Evolutionary conservation across 1,140 invertebrate species (phyloP).

Genomic region (Drosophila nigrodunni): DNA sequence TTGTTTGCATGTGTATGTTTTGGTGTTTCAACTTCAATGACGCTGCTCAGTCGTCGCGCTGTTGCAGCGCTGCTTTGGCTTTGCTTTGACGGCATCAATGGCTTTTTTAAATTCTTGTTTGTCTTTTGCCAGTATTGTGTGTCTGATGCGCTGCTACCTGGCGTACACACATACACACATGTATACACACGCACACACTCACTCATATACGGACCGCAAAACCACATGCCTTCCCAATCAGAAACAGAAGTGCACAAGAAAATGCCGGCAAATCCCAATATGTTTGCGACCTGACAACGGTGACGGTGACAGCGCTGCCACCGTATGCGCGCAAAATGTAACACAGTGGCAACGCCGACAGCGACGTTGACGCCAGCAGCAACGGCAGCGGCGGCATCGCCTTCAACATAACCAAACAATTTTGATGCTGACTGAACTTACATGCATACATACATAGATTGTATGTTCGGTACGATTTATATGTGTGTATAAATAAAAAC

Average conservation of each 20-base stretch:
- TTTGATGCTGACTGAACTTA: conserved; percentile 37
- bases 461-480: neutral
- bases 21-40: conserved; percentile 37
- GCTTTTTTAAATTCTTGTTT: conserved; percentile 53
- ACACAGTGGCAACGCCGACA: conserved; percentile 52
- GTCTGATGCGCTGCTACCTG: conserved; percentile 44
- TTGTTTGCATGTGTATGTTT: conserved; percentile 16
- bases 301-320: conserved; percentile 37
- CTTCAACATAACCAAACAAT: conserved; percentile 58
- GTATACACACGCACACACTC: neutral
- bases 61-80: conserved; percentile 31
- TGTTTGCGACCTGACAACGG: conserved; percentile 29
- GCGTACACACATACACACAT: conserved; percentile 15
- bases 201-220: conserved; percentile 32
- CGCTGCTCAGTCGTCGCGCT: conserved; percentile 32
- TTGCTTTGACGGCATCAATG: conserved; percentile 38
- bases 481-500: conserved; percentile 25
- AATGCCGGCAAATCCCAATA: conserved; percentile 56
- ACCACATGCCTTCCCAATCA: conserved; percentile 52
- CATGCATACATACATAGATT: neutral
- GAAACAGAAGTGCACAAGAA: conserved; percentile 45
- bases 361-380: conserved; percentile 52
- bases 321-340: conserved; percentile 44
- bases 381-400: conserved; percentile 22
- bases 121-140: conserved; percentile 46